Conservation (phyloP, 2,888 invertebrate species). For the Acanthosepion lycidas region DNA sequence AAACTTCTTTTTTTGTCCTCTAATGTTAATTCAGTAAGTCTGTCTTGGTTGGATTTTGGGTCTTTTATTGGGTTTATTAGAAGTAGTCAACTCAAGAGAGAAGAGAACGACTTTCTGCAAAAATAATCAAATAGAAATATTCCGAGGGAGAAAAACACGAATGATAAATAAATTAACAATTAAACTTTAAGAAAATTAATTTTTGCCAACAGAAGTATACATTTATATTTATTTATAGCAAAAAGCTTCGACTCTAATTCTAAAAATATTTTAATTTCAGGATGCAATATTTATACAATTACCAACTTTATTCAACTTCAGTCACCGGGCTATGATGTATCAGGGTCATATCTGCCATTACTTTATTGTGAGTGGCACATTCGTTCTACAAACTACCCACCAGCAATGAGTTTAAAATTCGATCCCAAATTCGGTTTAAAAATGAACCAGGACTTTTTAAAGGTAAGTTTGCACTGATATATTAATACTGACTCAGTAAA, state of each 20-base stretch:
- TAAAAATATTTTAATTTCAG: neutral
- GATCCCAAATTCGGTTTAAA: neutral
- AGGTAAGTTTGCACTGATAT: neutral
- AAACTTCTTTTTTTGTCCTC: no score
- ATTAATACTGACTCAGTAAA: neutral
- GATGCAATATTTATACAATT: neutral
- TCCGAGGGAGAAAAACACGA: no score
- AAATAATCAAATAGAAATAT: no score
- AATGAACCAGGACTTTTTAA: neutral
- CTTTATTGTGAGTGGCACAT: neutral
- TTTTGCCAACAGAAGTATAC: no score
- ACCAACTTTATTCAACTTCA: neutral
- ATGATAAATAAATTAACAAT: no score
- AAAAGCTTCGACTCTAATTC: neutral
- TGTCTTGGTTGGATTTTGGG: no score
- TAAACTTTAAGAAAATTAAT: no score
- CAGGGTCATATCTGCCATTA: neutral
- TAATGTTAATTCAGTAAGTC: no score
- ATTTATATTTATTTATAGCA: no score
- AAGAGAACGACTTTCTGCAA: no score
- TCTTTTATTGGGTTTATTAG: no score
- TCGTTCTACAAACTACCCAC: neutral
- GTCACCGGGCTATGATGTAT: neutral
- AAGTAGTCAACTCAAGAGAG: no score
- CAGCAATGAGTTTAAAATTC: neutral